phyloP scores from a whole-genome alignment of 2,113 vertebrate genomes.

The Peromyscus californicus region DNA sequence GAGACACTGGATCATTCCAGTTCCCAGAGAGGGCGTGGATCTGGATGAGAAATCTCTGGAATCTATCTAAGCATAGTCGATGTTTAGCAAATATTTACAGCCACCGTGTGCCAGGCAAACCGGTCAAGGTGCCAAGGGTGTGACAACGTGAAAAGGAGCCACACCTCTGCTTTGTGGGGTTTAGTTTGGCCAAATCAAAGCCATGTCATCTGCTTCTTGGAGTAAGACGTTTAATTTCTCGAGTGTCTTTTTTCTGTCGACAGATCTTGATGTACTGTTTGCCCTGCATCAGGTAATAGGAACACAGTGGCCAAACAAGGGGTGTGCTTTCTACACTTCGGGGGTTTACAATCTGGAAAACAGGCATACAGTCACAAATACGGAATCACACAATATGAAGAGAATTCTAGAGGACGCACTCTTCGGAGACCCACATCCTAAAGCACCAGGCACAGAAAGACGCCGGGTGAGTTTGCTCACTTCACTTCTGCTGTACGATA shows the following conservation, averaged over 20 bases:
- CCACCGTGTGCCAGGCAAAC: background rate
- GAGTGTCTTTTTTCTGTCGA: background rate
- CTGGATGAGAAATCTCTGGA: slow-evolving; percentile 56
- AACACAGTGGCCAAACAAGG: background rate
- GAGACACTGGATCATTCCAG: background rate
- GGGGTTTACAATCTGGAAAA: background rate
- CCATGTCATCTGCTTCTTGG: background rate
- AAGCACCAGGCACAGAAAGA: background rate
- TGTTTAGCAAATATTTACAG: slow-evolving; percentile 59
- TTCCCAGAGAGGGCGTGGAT: background rate
- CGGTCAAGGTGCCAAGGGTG: background rate
- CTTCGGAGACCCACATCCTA: background rate
- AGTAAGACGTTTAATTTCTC: slow-evolving; percentile 32
- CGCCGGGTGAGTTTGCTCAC: no score
- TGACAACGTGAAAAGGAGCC: background rate
- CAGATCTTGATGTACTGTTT: background rate
- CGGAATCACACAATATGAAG: background rate
- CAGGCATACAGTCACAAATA: background rate
- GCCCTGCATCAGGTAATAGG: background rate
- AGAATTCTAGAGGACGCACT: background rate
- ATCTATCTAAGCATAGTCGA: background rate
- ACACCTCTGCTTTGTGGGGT: background rate
- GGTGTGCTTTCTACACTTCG: background rate
- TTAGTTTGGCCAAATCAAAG: background rate
- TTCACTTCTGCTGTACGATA: background rate